phyloP scores from a whole-genome alignment of 2,797 vertebrate genomes.

The Urocyon cinereoargenteus region DNA sequence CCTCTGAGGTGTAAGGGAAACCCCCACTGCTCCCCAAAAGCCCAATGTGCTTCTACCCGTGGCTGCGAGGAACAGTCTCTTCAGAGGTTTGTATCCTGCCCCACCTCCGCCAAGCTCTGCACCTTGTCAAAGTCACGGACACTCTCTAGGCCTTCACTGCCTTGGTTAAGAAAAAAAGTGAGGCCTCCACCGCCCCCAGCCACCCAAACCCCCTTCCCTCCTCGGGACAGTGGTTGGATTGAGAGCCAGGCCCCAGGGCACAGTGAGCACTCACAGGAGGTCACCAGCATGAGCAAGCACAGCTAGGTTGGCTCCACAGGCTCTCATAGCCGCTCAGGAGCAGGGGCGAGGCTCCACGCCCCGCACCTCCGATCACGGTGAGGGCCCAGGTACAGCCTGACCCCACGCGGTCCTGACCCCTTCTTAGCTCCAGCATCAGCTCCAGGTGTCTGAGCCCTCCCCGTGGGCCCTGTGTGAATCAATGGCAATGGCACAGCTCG shows the following conservation, averaged over 20 bases:
- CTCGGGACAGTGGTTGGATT: neutral
- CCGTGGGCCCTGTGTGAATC: neutral
- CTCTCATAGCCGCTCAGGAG: accelerated
- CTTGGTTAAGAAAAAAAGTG: neutral
- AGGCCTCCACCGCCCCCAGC: neutral
- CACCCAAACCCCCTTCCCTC: neutral
- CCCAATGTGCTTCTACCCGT: neutral
- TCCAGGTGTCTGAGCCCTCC: neutral
- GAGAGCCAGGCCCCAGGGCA: neutral
- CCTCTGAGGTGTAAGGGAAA: neutral
- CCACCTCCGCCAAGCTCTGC: neutral
- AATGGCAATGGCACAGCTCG: neutral
- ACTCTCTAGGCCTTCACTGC: neutral
- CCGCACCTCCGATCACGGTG: neutral
- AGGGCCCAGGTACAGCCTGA: neutral
- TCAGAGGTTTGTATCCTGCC: neutral
- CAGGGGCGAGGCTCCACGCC: neutral
- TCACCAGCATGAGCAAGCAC: neutral
- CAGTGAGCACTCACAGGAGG: neutral
- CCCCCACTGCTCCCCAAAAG: neutral
- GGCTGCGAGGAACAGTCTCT: neutral
- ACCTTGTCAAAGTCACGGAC: neutral
- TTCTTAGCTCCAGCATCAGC: neutral
- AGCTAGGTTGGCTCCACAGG: neutral
- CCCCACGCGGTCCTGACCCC: neutral